Evolutionary conservation across 2,888 invertebrate genomes (phyloP).

Genomic region (Rhogogaster chlorosoma): DNA sequence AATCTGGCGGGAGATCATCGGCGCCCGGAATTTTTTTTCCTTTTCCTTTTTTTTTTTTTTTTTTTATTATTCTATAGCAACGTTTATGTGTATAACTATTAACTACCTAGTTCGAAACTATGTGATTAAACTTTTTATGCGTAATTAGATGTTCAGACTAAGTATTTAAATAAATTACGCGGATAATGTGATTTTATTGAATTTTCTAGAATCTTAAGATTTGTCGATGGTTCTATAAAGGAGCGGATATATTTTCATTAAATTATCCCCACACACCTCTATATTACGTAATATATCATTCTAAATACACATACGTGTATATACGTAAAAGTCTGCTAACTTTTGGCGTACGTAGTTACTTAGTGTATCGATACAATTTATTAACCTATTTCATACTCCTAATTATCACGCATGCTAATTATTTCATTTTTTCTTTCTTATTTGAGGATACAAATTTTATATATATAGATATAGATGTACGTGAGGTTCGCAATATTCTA

Average conservation of each 20-base stretch:
- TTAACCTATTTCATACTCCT: not conserved
- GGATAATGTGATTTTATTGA: not conserved
- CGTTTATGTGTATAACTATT: not conserved
- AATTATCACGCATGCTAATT: not conserved
- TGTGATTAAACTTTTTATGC: not conserved
- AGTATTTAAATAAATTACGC: not conserved
- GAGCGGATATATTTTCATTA: not conserved
- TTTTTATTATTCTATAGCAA: no score
- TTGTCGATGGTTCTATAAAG: not conserved
- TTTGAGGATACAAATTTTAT: not conserved
- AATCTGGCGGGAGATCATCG: constrained; percentile 2
- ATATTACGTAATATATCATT: not conserved
- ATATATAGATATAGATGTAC: no score
- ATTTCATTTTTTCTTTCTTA: not conserved
- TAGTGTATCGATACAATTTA: not conserved
- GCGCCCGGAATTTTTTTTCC: not conserved
- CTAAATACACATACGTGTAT: not conserved
- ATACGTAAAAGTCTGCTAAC: not conserved
- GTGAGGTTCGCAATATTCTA: constrained; percentile 12
- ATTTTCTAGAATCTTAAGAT: not conserved
- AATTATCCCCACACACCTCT: not conserved
- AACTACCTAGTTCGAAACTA: not conserved
- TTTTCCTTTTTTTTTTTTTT: not conserved
- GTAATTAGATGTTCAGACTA: not conserved
- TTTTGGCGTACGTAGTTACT: not conserved